Evolutionary conservation across 2,113 vertebrate species (phyloP).

Genomic region (Penelope pileata): DNA sequence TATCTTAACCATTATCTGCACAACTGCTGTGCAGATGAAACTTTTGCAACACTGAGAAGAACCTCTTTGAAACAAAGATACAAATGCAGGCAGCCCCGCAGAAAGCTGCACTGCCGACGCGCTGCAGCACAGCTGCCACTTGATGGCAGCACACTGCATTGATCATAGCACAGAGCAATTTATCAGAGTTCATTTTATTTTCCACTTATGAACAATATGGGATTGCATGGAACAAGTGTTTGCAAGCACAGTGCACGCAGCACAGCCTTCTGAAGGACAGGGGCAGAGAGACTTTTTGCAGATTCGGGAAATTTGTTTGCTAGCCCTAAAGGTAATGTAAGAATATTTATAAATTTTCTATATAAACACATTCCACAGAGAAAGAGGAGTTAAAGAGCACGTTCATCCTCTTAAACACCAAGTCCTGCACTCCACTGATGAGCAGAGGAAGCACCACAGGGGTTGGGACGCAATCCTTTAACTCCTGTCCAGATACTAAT

Average conservation of each 20-base stretch:
- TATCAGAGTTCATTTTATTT: not conserved
- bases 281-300: not conserved
- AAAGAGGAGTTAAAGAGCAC: not conserved
- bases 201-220: not conserved
- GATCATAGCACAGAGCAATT: not conserved
- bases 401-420: not conserved
- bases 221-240: fast-evolving
- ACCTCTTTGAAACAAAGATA: not conserved
- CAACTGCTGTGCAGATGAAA: not conserved
- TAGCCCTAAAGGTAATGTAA: not conserved
- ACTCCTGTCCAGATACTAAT: not conserved
- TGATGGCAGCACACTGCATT: conserved; percentile 47
- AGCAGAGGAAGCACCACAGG: not conserved
- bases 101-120: not conserved
- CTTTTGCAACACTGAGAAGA: not conserved
- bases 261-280: not conserved
- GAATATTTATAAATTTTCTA: not conserved
- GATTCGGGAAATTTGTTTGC: not conserved
- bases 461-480: not conserved
- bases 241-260: not conserved
- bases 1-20: not conserved
- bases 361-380: not conserved
- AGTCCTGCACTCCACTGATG: not conserved
- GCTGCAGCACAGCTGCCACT: conserved; percentile 4
- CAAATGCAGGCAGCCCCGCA: not conserved